These are phyloP conservation scores for Patagioenas fasciata DNA, from an alignment of 2,113 vertebrate genomes.

Conservation along the genomic window DNA sequence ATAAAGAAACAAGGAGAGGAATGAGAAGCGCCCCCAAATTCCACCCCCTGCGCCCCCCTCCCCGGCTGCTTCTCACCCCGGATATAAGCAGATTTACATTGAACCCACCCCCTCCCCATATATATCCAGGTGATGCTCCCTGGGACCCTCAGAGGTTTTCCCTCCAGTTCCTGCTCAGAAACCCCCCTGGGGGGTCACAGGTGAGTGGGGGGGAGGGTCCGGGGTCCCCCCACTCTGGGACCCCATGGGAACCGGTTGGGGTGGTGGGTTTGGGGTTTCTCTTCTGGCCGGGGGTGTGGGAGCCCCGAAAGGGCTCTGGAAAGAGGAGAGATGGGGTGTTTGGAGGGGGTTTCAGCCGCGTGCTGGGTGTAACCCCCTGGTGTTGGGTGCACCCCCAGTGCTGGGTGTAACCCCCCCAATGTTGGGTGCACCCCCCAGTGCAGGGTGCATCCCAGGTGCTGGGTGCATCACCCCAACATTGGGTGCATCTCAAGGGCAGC, in stretches of 20 bases:
- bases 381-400: not conserved
- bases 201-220: not conserved
- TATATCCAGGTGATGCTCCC: not conserved
- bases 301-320: too few relatives aligned
- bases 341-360: too few relatives aligned
- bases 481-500: too few relatives aligned
- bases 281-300: too few relatives aligned
- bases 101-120: not conserved
- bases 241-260: not conserved
- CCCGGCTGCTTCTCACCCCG: not conserved
- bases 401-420: too few relatives aligned
- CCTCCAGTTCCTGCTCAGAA: not conserved
- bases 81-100: conserved; percentile 1
- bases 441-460: too few relatives aligned
- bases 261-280: too few relatives aligned
- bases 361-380: not conserved
- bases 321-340: too few relatives aligned
- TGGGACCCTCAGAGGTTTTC: not conserved
- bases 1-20: not conserved
- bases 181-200: not conserved
- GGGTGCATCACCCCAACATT: too few relatives aligned
- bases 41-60: not conserved
- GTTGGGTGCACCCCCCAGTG: too few relatives aligned
- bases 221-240: not conserved
- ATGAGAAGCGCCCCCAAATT: not conserved